Conservation (phyloP, 2,888 invertebrate genomes). For the Odontomyia ornata region DNA sequence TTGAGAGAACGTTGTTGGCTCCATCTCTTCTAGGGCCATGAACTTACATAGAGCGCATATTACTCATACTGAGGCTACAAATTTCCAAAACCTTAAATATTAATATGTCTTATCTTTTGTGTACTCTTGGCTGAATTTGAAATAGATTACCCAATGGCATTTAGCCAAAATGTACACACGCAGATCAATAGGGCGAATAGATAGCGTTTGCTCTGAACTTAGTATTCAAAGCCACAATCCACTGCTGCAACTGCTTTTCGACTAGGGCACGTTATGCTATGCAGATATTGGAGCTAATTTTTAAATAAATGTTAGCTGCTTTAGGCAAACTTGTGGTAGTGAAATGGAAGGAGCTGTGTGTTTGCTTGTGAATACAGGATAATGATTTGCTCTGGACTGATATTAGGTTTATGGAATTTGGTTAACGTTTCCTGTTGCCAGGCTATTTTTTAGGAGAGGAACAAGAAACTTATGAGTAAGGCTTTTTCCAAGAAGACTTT, state of each 20-base stretch:
- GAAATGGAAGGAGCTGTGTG: not conserved
- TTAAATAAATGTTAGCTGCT: not conserved
- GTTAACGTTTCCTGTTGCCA: too few species aligned
- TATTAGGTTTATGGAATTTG: too few species aligned
- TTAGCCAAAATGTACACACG: slow-evolving; percentile 51
- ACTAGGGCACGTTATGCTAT: not conserved
- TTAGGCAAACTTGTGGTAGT: not conserved
- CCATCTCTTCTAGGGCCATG: not conserved
- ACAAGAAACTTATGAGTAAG: too few species aligned
- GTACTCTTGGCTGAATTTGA: slow-evolving; percentile 54
- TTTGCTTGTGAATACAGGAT: too few species aligned
- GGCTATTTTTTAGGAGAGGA: too few species aligned
- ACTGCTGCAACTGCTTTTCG: not conserved
- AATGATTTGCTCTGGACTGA: too few species aligned
- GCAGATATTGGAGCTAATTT: slow-evolving; percentile 36
- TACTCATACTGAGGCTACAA: slow-evolving; percentile 36
- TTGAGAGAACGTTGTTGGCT: slow-evolving; percentile 8
- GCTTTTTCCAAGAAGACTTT: too few species aligned
- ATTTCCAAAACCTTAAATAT: slow-evolving; percentile 46
- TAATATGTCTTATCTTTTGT: slow-evolving; percentile 53
- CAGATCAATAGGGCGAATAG: slow-evolving; percentile 41
- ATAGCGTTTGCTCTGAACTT: slow-evolving; percentile 35
- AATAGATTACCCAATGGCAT: slow-evolving; percentile 55
- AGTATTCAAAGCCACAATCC: slow-evolving; percentile 19
- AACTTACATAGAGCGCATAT: slow-evolving; percentile 15